A percentile compares a stretch with the other conserved stretches of the same genome.
Conservation (phyloP, 2,888 invertebrate genomes). For the Metacarcinus magister region DNA sequence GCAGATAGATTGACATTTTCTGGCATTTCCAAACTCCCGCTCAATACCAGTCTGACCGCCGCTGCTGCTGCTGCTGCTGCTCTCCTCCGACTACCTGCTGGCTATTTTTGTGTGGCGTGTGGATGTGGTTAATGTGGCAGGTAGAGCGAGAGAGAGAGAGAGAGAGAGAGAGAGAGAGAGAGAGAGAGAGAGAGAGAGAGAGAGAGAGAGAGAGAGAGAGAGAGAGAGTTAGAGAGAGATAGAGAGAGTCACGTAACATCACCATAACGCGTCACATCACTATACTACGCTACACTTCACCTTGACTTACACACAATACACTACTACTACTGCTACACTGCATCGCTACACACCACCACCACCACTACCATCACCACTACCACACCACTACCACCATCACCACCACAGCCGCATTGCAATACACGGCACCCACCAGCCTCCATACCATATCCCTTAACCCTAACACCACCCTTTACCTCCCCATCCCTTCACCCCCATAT, state of each 20-base stretch:
- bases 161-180: too few species aligned
- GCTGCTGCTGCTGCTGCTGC: neutral
- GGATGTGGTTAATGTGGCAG: neutral
- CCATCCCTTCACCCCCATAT: neutral
- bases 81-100: neutral
- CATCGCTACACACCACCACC: neutral
- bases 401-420: neutral
- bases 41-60: neutral
- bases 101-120: neutral
- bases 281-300: neutral
- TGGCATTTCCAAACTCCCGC: constrained; percentile 33
- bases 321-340: neutral
- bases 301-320: neutral
- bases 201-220: neutral
- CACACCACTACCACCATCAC: too few species aligned
- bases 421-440: neutral
- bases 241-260: neutral
- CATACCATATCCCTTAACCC: neutral
- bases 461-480: neutral
- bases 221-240: neutral
- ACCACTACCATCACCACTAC: too few species aligned
- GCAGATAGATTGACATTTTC: constrained; percentile 31
- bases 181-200: neutral
- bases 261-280: neutral
- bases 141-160: too few species aligned